Conservation (phyloP, 2,113 vertebrate species). For the Solea senegalensis region DNA sequence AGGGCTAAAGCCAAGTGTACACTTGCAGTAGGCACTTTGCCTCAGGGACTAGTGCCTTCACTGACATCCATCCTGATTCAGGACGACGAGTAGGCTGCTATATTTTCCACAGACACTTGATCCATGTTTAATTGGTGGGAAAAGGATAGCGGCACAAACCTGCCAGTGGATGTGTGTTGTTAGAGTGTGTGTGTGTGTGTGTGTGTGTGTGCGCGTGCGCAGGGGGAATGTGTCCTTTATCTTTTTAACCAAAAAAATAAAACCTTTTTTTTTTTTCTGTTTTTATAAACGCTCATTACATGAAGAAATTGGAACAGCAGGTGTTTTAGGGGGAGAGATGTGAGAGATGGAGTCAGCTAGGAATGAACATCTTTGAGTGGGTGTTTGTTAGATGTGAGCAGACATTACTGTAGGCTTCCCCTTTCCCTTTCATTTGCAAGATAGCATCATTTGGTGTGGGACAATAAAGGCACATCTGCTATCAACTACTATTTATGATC, state of each 20-base stretch:
- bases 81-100: neutral
- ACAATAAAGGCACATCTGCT: constrained; percentile 27
- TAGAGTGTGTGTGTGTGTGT: no score
- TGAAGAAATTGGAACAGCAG: neutral
- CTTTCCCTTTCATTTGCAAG: constrained; percentile 32
- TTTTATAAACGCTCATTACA: neutral
- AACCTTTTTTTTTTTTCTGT: neutral
- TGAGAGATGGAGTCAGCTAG: neutral
- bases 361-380: constrained; percentile 24
- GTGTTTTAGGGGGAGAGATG: neutral
- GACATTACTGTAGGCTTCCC: constrained; percentile 15
- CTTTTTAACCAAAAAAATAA: neutral
- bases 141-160: no score
- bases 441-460: constrained; percentile 40
- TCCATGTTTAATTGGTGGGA: no score
- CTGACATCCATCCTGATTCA: constrained; percentile 1
- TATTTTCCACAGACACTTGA: no score
- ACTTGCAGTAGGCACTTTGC: neutral
- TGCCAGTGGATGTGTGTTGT: no score
- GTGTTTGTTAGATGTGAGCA: constrained; percentile 32
- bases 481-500: constrained; percentile 46
- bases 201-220: no score
- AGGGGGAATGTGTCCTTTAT: neutral
- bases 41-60: neutral
- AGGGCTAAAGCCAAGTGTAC: neutral